Percentiles rank a stretch among this genome's conserved stretches.
phyloP scores from a whole-genome alignment of 2,797 vertebrate species.

The Australoheros facetus region DNA sequence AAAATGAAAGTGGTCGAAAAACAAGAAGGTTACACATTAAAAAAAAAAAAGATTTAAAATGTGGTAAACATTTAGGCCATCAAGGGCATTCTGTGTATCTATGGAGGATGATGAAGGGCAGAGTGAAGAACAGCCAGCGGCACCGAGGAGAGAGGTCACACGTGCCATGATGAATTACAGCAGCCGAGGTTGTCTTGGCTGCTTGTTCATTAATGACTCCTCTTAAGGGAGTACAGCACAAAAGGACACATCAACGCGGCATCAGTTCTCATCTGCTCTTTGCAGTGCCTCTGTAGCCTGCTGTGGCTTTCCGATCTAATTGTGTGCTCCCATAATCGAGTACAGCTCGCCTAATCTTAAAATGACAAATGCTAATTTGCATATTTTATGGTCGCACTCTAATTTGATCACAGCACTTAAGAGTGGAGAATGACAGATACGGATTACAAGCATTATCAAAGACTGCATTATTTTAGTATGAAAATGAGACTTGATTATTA shows the following conservation, averaged over 20 bases:
- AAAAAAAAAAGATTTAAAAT: not conserved
- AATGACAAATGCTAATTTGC: slow-evolving; percentile 46
- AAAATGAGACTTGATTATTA: slow-evolving; percentile 11
- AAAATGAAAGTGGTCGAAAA: not conserved
- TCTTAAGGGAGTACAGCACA: slow-evolving; percentile 59
- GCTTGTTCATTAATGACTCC: slow-evolving; percentile 69
- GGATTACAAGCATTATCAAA: slow-evolving; percentile 12
- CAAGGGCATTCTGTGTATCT: not conserved
- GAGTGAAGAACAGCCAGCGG: slow-evolving; percentile 49
- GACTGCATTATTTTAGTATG: not conserved
- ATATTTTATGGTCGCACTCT: slow-evolving; percentile 41
- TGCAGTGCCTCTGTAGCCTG: not conserved
- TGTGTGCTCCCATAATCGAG: slow-evolving; percentile 32
- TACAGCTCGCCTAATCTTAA: slow-evolving; percentile 38
- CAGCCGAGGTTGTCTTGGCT: slow-evolving; percentile 44
- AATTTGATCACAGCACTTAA: slow-evolving; percentile 26
- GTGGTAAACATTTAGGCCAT: not conserved
- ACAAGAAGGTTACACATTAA: not conserved
- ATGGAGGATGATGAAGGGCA: slow-evolving; percentile 52
- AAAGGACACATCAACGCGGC: slow-evolving; percentile 47
- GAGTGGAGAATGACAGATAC: slow-evolving; percentile 6
- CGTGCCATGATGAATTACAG: slow-evolving; percentile 73
- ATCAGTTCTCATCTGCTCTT: slow-evolving; percentile 42
- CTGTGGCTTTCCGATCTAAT: slow-evolving; percentile 27
- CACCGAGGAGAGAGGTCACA: slow-evolving; percentile 67